Percentiles rank a stretch among this genome's conserved stretches.
Evolutionary conservation across 2,113 vertebrate species (phyloP).

Genomic region (Alouatta palliata): DNA sequence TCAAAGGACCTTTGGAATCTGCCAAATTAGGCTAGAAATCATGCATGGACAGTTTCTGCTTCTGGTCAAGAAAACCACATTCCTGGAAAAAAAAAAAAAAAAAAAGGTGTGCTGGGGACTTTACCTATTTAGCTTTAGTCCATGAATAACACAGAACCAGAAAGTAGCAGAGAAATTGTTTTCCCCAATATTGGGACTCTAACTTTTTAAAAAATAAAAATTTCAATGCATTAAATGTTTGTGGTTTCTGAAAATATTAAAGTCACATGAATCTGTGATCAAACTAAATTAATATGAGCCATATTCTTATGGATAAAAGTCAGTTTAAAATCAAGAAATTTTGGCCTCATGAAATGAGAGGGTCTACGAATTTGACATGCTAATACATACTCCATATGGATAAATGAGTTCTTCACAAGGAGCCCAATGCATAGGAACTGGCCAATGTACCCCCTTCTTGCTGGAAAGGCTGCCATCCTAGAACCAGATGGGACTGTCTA

Average conservation of each 20-base stretch:
- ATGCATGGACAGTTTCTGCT: conserved; percentile 39
- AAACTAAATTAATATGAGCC: not conserved
- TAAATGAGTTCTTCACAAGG: not conserved
- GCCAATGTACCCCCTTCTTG: accelerated
- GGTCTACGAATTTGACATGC: not conserved
- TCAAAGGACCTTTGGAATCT: conserved; percentile 54
- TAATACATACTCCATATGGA: not conserved
- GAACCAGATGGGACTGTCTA: not conserved
- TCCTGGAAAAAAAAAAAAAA: not conserved
- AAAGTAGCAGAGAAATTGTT: not conserved
- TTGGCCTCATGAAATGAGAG: not conserved
- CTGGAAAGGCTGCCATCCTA: not conserved
- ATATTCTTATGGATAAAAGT: not conserved
- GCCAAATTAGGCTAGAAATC: conserved; percentile 67
- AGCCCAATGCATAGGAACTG: not conserved
- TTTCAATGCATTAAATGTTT: not conserved
- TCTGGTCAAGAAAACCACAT: conserved; percentile 52
- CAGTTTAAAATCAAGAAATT: conserved; percentile 1
- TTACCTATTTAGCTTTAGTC: not conserved
- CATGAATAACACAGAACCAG: not conserved
- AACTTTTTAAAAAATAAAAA: not conserved
- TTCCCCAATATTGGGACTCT: not conserved
- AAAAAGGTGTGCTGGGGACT: not conserved
- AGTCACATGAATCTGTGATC: not conserved
- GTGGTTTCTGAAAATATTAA: not conserved